Evolutionary conservation across 2,797 vertebrate genomes (phyloP).

Genomic region (Pseudochromis fuscus): DNA sequence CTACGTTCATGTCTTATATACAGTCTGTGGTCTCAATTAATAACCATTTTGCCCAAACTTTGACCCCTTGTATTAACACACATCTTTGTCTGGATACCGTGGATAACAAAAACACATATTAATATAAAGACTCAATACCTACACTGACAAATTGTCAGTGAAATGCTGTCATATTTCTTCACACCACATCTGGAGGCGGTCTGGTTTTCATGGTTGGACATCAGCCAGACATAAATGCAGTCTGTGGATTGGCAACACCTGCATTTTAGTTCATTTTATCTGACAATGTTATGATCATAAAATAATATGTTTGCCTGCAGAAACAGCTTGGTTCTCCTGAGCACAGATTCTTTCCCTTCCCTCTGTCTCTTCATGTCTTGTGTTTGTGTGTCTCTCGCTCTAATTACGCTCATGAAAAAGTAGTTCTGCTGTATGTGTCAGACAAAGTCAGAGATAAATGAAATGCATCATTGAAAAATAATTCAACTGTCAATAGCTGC

Average conservation of each 20-base stretch:
- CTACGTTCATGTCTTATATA: too few species aligned
- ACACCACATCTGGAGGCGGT: conserved; percentile 7
- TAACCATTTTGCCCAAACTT: too few species aligned
- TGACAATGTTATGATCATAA: conserved; percentile 16
- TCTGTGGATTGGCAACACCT: conserved; percentile 12
- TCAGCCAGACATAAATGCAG: conserved; percentile 1
- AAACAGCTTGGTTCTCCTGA: conserved; percentile 7
- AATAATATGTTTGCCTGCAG: conserved; percentile 4
- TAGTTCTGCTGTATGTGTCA: not conserved
- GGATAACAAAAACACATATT: not conserved
- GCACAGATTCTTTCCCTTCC: not conserved
- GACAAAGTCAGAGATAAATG: not conserved
- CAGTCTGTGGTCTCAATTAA: too few species aligned
- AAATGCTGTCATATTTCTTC: not conserved
- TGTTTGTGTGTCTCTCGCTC: not conserved
- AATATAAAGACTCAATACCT: not conserved
- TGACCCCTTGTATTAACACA: too few species aligned
- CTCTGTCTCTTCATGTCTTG: not conserved
- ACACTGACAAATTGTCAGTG: not conserved
- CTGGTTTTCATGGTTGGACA: conserved; percentile 1
- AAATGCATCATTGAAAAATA: not conserved
- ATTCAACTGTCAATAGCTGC: conserved; percentile 19
- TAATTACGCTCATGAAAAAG: not conserved
- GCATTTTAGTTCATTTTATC: conserved; percentile 18
- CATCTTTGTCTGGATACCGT: too few species aligned